phyloP scores from a whole-genome alignment of 2,797 vertebrate genomes.

The Chelonia mydas region DNA sequence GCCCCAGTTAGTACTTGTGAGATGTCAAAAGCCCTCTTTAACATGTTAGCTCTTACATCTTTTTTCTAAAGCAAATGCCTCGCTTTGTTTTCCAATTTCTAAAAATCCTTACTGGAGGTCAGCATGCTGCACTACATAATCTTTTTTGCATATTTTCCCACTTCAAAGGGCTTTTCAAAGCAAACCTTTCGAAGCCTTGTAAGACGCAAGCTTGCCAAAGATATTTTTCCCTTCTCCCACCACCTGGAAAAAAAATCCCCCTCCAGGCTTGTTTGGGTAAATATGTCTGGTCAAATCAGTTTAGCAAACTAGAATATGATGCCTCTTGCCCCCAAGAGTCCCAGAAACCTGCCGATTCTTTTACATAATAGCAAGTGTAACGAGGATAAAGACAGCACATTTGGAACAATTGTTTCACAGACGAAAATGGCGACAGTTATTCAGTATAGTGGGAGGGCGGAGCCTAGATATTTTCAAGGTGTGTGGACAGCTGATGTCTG shows the following conservation, averaged over 20 bases:
- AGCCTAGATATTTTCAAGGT: not conserved
- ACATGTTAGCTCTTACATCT: not conserved
- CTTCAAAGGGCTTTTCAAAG: conserved; percentile 33
- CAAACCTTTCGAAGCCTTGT: conserved; percentile 16
- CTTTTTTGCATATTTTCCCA: not conserved
- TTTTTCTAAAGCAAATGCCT: not conserved
- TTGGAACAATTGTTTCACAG: not conserved
- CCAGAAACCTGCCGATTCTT: not conserved
- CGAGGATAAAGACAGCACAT: conserved; percentile 13
- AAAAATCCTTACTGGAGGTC: not conserved
- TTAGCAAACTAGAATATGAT: too few species aligned
- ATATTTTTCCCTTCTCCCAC: not conserved
- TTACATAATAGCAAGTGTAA: not conserved
- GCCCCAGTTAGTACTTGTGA: accelerated
- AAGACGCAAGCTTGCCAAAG: not conserved
- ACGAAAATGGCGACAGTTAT: not conserved
- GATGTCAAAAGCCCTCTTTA: not conserved
- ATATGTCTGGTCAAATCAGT: not conserved
- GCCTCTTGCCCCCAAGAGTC: not conserved
- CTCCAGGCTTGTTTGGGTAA: conserved; percentile 1
- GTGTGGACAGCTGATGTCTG: not conserved
- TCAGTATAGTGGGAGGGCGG: not conserved
- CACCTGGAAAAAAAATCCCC: not conserved
- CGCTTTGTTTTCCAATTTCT: not conserved
- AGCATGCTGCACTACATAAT: not conserved